Percentiles rank a stretch among this genome's conserved stretches.
Conservation (phyloP, 2,888 invertebrate genomes). For the Philereme transversata region DNA sequence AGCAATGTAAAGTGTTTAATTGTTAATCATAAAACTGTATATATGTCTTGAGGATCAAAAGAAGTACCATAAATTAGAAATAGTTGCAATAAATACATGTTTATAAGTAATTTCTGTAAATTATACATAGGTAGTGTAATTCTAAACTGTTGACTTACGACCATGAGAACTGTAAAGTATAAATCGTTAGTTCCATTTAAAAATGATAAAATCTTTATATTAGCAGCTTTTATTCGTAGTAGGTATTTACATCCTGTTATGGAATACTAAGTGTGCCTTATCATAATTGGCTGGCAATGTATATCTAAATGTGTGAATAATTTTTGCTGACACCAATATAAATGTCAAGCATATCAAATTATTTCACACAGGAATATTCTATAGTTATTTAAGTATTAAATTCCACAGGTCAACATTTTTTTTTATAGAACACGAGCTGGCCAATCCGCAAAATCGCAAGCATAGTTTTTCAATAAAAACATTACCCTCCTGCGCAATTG, state of each 20-base stretch:
- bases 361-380: not conserved
- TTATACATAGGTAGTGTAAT: not conserved
- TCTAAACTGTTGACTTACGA: not conserved
- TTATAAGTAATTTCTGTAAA: not conserved
- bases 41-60: not conserved
- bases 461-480: too few relatives aligned
- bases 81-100: not conserved
- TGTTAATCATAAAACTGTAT: not conserved
- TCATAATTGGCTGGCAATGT: not conserved
- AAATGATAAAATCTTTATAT: too few relatives aligned
- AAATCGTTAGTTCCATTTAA: too few relatives aligned
- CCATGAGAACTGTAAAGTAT: not conserved
- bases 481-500: too few relatives aligned
- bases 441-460: too few relatives aligned
- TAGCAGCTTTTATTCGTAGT: not conserved
- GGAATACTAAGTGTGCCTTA: not conserved
- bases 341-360: not conserved
- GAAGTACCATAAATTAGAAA: not conserved
- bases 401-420: not conserved
- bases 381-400: not conserved
- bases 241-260: not conserved
- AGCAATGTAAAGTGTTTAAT: not conserved
- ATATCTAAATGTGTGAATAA: conserved; percentile 20
- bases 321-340: conserved; percentile 12
- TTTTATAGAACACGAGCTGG: not conserved